These are phyloP conservation scores for Thumatha senex DNA, from an alignment of 2,888 invertebrate genomes.

Conservation along the genomic window DNA sequence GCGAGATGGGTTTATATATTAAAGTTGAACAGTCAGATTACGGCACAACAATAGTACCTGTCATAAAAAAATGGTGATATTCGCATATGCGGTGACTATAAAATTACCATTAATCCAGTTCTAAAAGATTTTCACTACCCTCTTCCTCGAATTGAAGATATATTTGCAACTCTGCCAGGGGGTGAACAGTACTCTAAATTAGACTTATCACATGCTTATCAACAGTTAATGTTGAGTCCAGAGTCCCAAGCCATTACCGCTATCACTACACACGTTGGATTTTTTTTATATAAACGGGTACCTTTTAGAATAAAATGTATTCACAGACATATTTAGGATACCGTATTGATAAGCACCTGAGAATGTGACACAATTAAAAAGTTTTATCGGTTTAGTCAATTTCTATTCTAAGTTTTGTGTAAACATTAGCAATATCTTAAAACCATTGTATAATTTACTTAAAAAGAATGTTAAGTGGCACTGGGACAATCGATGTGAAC, in stretches of 20 bases:
- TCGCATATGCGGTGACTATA: not conserved
- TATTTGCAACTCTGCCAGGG: not conserved
- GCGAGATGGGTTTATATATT: too few species aligned
- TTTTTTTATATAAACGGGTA: constrained; percentile 8
- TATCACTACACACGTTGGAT: constrained; percentile 7
- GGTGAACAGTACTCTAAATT: constrained; percentile 7
- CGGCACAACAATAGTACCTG: too few species aligned
- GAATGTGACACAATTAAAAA: too few species aligned
- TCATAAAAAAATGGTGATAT: not conserved
- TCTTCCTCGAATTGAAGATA: too few species aligned
- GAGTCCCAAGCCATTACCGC: constrained; percentile 11
- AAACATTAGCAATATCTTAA: constrained; percentile 21
- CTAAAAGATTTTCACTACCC: too few species aligned
- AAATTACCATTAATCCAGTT: too few species aligned
- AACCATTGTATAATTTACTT: constrained; percentile 25
- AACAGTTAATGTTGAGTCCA: constrained; percentile 3
- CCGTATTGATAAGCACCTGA: constrained; percentile 11
- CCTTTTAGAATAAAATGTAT: constrained; percentile 16
- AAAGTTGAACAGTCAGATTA: not conserved
- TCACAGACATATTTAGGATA: constrained; percentile 21
- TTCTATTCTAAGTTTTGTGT: constrained; percentile 19
- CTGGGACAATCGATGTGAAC: constrained; percentile 17
- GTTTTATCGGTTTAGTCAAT: not conserved
- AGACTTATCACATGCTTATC: constrained; percentile 7
- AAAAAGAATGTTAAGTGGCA: constrained; percentile 14